Conservation (phyloP, 2,888 invertebrate species). For the Caenorhabditis doughertyi region DNA sequence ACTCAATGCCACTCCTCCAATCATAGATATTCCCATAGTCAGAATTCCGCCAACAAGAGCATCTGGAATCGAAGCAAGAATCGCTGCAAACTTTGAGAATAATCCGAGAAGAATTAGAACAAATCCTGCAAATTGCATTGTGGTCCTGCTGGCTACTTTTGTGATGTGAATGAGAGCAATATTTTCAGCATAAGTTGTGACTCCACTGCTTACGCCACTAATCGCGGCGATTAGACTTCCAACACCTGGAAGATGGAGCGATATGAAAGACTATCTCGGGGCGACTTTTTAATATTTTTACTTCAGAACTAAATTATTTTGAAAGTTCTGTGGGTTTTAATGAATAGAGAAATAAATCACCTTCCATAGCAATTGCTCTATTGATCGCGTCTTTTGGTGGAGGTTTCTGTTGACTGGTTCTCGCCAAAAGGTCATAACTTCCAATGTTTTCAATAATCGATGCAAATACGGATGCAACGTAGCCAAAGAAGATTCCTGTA, state of each 20-base stretch:
- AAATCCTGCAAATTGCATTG: constrained; percentile 78
- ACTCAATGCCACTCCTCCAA: constrained; percentile 76
- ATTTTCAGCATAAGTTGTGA: constrained; percentile 80
- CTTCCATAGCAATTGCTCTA: constrained; percentile 78
- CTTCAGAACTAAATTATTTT: too few species aligned
- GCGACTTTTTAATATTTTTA: too few species aligned
- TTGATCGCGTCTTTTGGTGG: constrained; percentile 77
- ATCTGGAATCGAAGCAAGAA: constrained; percentile 78
- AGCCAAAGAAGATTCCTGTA: constrained; percentile 75
- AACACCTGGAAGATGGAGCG: constrained; percentile 64
- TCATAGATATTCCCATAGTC: constrained; percentile 79
- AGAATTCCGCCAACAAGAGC: constrained; percentile 78
- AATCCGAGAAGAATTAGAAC: constrained; percentile 60
- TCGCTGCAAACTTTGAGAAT: constrained; percentile 75
- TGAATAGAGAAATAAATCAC: constrained; percentile 30
- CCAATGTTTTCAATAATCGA: constrained; percentile 78
- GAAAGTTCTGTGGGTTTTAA: too few species aligned
- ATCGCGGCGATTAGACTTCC: constrained; percentile 75
- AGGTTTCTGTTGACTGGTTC: constrained; percentile 73
- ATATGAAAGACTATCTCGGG: too few species aligned
- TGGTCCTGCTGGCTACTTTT: constrained; percentile 76
- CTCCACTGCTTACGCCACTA: constrained; percentile 75
- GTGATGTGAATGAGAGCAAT: constrained; percentile 78
- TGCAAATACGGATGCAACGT: constrained; percentile 75
- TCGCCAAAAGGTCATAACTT: constrained; percentile 66